Conservation (phyloP, 2,888 invertebrate species). For the Pemphredon lugubris region DNA sequence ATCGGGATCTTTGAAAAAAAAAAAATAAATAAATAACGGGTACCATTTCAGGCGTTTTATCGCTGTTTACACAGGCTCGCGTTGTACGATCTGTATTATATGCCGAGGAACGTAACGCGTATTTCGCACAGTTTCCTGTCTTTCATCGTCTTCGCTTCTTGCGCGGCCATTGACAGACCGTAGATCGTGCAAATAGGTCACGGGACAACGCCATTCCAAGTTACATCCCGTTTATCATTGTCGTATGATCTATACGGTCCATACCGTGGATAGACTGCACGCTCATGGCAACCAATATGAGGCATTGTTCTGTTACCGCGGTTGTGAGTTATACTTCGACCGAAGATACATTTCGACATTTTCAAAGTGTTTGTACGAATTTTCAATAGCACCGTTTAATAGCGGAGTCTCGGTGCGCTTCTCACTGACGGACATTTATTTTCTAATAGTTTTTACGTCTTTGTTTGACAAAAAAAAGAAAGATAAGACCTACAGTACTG, state of each 20-base stretch:
- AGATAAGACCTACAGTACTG: too few relatives aligned
- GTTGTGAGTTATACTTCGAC: background rate
- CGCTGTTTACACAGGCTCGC: background rate
- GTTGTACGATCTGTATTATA: background rate
- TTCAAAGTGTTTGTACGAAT: too few relatives aligned
- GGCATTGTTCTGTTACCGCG: background rate
- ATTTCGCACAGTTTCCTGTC: background rate
- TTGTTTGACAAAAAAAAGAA: too few relatives aligned
- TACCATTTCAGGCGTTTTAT: too few relatives aligned
- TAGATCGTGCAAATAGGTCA: slow-evolving; percentile 55
- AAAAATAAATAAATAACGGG: too few relatives aligned
- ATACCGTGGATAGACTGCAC: background rate
- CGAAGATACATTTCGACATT: too few relatives aligned
- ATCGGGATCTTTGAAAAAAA: too few relatives aligned
- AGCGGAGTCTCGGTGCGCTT: too few relatives aligned
- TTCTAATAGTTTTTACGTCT: too few relatives aligned
- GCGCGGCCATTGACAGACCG: slow-evolving; percentile 52
- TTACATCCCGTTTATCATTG: slow-evolving; percentile 62
- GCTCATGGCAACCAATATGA: background rate
- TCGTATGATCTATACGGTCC: slow-evolving; percentile 39
- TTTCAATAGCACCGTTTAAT: too few relatives aligned
- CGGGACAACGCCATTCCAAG: slow-evolving; percentile 62
- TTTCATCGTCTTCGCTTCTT: slow-evolving; percentile 41
- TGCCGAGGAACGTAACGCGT: background rate
- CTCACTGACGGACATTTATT: too few relatives aligned